These are phyloP conservation scores for Sabellastarte sp. DNA, from an alignment of 2,888 invertebrate species.

Conservation along the genomic window DNA sequence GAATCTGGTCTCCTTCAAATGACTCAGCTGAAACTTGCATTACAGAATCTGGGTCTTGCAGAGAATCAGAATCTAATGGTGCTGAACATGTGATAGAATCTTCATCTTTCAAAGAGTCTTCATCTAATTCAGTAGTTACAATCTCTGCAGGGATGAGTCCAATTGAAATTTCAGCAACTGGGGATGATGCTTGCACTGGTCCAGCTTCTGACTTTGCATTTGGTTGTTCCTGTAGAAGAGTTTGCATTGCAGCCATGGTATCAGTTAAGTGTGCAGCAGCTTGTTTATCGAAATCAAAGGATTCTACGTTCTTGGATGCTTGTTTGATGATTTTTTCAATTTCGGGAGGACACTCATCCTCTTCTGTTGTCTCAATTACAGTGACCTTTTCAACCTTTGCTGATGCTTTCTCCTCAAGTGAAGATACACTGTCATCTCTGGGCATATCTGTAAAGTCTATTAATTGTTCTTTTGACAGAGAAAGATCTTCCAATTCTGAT, in stretches of 20 bases:
- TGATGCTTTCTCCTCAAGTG: not conserved
- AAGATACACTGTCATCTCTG: slow-evolving; percentile 2
- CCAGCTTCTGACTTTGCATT: slow-evolving; percentile 19
- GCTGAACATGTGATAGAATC: slow-evolving; percentile 23
- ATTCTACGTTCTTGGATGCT: slow-evolving; percentile 28
- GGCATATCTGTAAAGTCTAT: slow-evolving; percentile 15
- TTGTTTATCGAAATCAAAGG: slow-evolving; percentile 8
- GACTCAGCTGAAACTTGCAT: slow-evolving; percentile 35
- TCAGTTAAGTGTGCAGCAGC: not conserved
- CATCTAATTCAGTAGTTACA: slow-evolving; percentile 21
- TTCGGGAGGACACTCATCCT: slow-evolving; percentile 9
- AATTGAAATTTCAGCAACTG: too few species aligned
- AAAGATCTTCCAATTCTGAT: slow-evolving; percentile 7
- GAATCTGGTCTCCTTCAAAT: slow-evolving; percentile 9
- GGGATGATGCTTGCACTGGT: too few species aligned
- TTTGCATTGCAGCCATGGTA: not conserved
- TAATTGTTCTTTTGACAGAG: slow-evolving; percentile 16
- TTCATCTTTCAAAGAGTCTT: slow-evolving; percentile 25
- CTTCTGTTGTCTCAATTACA: not conserved
- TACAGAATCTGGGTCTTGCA: slow-evolving; percentile 32
- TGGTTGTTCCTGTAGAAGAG: not conserved
- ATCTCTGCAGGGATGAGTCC: slow-evolving; percentile 21
- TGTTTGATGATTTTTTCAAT: slow-evolving; percentile 30
- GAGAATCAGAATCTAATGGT: slow-evolving; percentile 27
- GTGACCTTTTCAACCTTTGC: not conserved